Conservation (phyloP, 2,888 invertebrate genomes). For the Helobdella robusta region DNA sequence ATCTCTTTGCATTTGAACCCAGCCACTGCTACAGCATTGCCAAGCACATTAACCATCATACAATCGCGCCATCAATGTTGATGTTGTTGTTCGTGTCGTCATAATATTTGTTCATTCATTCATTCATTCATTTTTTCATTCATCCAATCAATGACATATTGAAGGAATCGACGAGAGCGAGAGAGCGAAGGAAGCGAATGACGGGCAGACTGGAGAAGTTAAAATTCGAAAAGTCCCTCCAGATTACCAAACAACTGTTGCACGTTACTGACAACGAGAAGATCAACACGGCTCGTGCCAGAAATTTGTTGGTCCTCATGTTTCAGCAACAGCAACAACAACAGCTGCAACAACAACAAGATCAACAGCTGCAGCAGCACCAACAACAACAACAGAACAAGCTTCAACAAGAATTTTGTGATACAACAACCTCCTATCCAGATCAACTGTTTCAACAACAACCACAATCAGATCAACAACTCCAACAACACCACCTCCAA, state of each 20-base stretch:
- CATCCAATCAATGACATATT: background rate
- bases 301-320: constrained; percentile 12
- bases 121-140: constrained; percentile 1
- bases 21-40: no score
- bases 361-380: background rate
- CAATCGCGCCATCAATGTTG: no score
- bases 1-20: no score
- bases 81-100: background rate
- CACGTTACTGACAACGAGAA: background rate
- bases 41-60: no score
- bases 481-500: no score
- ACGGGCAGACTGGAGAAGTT: background rate
- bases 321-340: constrained; percentile 6
- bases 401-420: background rate
- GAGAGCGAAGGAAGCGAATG: constrained; percentile 5
- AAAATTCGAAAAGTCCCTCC: constrained; percentile 4
- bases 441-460: background rate
- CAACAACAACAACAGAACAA: background rate
- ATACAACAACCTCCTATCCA: no score
- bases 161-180: constrained; percentile 12
- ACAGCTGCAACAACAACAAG: background rate
- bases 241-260: background rate
- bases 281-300: background rate
- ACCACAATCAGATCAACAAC: no score
- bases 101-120: background rate